phyloP scores from a whole-genome alignment of 1,140 invertebrate species.

The Capitella teleta region DNA sequence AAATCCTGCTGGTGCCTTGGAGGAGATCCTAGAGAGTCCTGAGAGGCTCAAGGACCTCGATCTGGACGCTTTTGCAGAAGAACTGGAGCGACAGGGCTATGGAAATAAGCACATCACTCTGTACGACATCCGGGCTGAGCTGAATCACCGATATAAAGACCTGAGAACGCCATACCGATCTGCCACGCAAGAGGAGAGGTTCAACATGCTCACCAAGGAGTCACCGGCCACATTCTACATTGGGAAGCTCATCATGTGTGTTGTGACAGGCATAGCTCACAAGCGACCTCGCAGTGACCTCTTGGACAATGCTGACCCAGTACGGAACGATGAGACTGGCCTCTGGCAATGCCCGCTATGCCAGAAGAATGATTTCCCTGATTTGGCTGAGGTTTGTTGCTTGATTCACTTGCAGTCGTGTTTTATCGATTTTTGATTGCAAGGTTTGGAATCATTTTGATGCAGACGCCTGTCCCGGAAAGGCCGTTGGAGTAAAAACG shows the following conservation, averaged over 20 bases:
- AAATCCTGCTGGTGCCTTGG: slow-evolving; percentile 92
- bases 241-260: slow-evolving; percentile 45
- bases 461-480: slow-evolving; percentile 84
- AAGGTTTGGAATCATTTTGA: slow-evolving; percentile 96
- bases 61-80: slow-evolving; percentile 95
- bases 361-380: slow-evolving; percentile 85
- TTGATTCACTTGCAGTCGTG: background rate
- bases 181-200: slow-evolving; percentile 73
- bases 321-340: slow-evolving; percentile 82
- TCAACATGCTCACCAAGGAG: slow-evolving; percentile 93
- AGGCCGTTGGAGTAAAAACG: slow-evolving; percentile 80
- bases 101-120: slow-evolving; percentile 95
- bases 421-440: background rate
- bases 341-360: slow-evolving; percentile 97
- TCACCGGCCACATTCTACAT: slow-evolving; percentile 73
- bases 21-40: slow-evolving; percentile 90
- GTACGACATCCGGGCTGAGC: slow-evolving; percentile 92
- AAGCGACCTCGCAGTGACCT: slow-evolving; percentile 84
- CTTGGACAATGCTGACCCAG: slow-evolving; percentile 87
- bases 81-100: slow-evolving; percentile 84
- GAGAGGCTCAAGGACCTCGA: slow-evolving; percentile 93
- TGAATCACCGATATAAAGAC: slow-evolving; percentile 93
- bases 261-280: slow-evolving; percentile 50
- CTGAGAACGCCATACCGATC: slow-evolving; percentile 66
- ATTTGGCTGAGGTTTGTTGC: slow-evolving; percentile 66